Base-by-base conservation (phyloP, 2,888 invertebrate species). In the Serripes groenlandicus region DNA sequence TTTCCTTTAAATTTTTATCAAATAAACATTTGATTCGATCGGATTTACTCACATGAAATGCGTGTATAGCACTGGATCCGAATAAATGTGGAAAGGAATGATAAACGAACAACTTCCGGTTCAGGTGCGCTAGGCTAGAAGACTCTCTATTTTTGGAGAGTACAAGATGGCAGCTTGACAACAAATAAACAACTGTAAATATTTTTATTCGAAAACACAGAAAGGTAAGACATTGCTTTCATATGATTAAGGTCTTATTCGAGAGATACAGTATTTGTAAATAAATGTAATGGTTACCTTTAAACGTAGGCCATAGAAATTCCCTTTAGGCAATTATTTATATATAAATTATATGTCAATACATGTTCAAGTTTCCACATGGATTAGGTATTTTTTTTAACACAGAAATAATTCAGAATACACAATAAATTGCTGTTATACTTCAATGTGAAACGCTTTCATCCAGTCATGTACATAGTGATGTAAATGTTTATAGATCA, bases 111-210 rank as follows among this genome's bases (percentile, higher is more conserved):
- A 23, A 66, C 66, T 66, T 66, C 66, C 66, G 66, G 66, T 66
- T 18, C 37, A 66, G 66, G 66, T 66, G 42, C 66, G n/a, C 66
- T 32, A 15, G 9, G 30, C 21, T n/a, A 1, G 23, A 2, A 56
- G 11, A 56, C 56, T 56, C 56, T 56, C 23, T 23, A n/a, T 11
- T 23, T 56, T 56, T 23, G 56, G 56, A 56, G 56, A 56, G n/a
- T 49, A 49, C 28, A 66, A 66, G 42, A 66, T 66, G 66, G 66
- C 66, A 42, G 28, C 66, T 35, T 66, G 66, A 66, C 66, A 42
- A 66, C 66, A 66, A 42, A 66, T 66, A 66, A 66, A 66, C 66
- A 66, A 66, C 42, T 66, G 9, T 23, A 66, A 66, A 66, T 66
- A 66, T 66, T 66, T 66, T 7, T 5, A 66, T 26, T 5, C 21